Evolutionary conservation across 1,140 invertebrate species (phyloP), one percentile per base, ranked within the genome.

Genomic region (Heliothis virescens): DNA sequence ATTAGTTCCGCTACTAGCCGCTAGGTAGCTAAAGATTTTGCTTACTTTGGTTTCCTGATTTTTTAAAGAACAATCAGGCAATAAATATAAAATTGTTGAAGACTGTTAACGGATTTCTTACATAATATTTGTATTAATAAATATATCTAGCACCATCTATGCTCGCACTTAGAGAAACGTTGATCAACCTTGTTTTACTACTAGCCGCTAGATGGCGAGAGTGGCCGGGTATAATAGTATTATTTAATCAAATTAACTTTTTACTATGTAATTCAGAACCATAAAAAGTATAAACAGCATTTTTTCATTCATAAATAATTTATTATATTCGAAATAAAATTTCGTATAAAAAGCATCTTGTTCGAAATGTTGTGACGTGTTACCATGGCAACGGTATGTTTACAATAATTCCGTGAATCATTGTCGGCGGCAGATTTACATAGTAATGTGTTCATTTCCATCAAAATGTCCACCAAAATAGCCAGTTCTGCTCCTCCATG

Each of bases 391-490:
- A 55, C 69, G 69, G 0, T 1, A 16, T 34, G 52, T 57, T 16
- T 72, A 41, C 50, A 53, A 71, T 29, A 52, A 29, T 29, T n/a
- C 29, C 10, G 67, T 71, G 15, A 71, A 52, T 29, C 67, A 71
- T 29, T 53, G 41, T 48, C 41, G 11, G 47, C 41, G 41, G 63
- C 48, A 67, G 63, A 48, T 21, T 67, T 67, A 67, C 10, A 1
- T 18, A 63, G 60, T 41, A 47, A 41, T 67, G 63, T 18, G 63
- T 57, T 34, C n/a, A 41, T 72, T 72, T 72, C 57, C 16, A 10
- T 47, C 47, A n/a, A 75, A 11, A 75, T 75, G 73, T 52, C 73
- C 7, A 77, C 29, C 12, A 74, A 74, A 60, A 48, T 60, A 65
- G 52, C 34, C 2, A 48, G 57, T 34, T 29, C 41, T 29, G 29